Base-by-base conservation (phyloP, 2,888 invertebrate genomes). In the Lycaena phlaeas region DNA sequence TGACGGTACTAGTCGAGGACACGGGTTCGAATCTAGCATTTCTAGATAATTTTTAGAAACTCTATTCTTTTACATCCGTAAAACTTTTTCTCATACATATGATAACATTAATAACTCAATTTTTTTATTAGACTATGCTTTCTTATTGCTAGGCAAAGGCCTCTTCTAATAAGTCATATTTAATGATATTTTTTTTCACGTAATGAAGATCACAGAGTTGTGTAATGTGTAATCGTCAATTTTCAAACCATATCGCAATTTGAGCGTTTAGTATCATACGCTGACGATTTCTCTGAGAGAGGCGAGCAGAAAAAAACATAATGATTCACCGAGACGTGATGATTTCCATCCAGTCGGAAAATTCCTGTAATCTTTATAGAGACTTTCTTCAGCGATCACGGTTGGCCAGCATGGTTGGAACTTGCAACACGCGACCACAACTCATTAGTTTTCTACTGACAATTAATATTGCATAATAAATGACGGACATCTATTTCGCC, bases 331-430 rank as follows among this genome's bases (percentile, higher is more conserved):
- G 63, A 65, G 68, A 64, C 73, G 75, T 72, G 68, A n/a, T n/a
- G n/a, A 66, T 71, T 79, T 74, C 70, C 75, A 81, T 60, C 77
- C 67, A 75, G 56, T 72, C 73, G 82, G 84, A 82, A 84, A 84
- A 82, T 82, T 82, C 81, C 77, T 81, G 75, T 74, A 69, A 77
- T 73, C 70, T 61, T 56, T 53, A 51, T 57, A 66, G 62, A 66
- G 62, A 79, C 77, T 82, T 82, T 82, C 81, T 77, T 79, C 64
- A 63, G 59, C 56, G 62, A 63, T 59, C 59, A 61, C 61, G n/a
- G n/a, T n/a, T n/a, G n/a, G n/a, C 57, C 58, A 57, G 57, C 52
- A 54, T 59, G 57, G 58, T 57, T 59, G 46, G 44, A 41, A 60
- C 72, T 71, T 66, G 69, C 73, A 61, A 68, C 59, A 72, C 67